Conservation (phyloP, 2,888 invertebrate species). For the Drosophila histrio region DNA sequence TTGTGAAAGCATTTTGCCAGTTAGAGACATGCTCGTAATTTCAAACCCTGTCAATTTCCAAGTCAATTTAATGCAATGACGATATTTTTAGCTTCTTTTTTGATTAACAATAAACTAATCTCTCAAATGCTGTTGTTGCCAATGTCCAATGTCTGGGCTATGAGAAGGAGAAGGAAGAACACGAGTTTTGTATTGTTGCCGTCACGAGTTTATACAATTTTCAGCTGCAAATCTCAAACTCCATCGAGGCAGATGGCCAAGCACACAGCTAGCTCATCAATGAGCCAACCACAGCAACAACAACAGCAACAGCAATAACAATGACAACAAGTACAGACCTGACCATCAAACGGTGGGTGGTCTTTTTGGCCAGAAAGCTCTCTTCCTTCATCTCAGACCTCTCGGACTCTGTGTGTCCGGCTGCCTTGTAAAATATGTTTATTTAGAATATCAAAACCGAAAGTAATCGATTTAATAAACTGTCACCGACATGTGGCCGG, state of each 20-base stretch:
- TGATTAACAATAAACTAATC: constrained; percentile 81
- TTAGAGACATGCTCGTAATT: constrained; percentile 43
- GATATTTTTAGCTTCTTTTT: constrained; percentile 62
- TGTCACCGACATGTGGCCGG: constrained; percentile 82
- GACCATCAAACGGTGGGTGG: constrained; percentile 68
- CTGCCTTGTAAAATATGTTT: constrained; percentile 69
- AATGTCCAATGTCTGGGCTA: constrained; percentile 21
- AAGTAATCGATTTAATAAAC: constrained; percentile 84
- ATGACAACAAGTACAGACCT: constrained; percentile 9
- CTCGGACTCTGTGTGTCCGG: not conserved
- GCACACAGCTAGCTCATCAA: constrained; percentile 46
- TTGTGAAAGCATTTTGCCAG: constrained; percentile 42
- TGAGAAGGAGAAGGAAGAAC: not conserved
- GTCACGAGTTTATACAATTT: constrained; percentile 60
- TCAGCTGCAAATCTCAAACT: constrained; percentile 28
- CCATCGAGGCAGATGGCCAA: constrained; percentile 10
- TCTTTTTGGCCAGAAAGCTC: constrained; percentile 11
- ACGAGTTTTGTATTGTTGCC: constrained; percentile 36
- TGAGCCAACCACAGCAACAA: constrained; percentile 6
- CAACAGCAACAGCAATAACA: not conserved
- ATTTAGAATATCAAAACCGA: constrained; percentile 80
- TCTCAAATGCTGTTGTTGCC: constrained; percentile 44
- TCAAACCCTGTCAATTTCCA: constrained; percentile 66
- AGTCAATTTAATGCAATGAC: constrained; percentile 76
- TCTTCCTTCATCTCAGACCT: not conserved